Evolutionary conservation across 2,888 invertebrate genomes (phyloP), one percentile per base, ranked within the genome.

Genomic region (Plutella xylostella): DNA sequence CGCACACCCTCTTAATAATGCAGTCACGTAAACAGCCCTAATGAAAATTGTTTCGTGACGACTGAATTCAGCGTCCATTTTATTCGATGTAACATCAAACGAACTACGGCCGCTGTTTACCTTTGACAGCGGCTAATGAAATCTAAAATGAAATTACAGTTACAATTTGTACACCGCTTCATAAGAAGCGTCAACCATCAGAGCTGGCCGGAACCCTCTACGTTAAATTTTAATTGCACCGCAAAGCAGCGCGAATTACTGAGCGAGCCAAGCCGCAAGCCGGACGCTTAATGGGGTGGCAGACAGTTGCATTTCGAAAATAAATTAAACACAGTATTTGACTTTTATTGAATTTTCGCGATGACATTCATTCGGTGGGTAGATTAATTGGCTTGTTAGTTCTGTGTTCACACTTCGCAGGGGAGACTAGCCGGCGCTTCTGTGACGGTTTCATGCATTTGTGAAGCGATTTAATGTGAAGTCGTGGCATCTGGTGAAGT

Each of bases 11-110:
- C 61, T 80, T 75, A 65, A 68, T 71, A 78, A 68, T 65, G 60
- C 67, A 71, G 74, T 72, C 79, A 77, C 77, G 78, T 78, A 71
- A 63, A 61, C 55, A 60, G 52, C 61, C 61, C 70, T 76, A 78
- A 78, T 79, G 77, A 75, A 80, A 80, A 79, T 77, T 74, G 76
- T 73, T 77, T 59, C 65, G 68, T 65, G 70, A 72, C 71, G 66
- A 70, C 69, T 69, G 70, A 70, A 68, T 72, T 72, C 61, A 56
- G 60, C 21, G 51, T 57, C 58, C 61, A 66, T 74, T 73, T 72
- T 66, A 66, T 11, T 25, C 39, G 25, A 9, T 28, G 39, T 39
- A 25, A 39, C 39, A 25, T 39, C 39, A 15, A 39, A 39, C 37
- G 37, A 19, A 20, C 37, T 37, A 20, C 20, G 9, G 22, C 3